Conservation (phyloP, 2,113 vertebrate species). For the Nothoprocta perdicaria region DNA sequence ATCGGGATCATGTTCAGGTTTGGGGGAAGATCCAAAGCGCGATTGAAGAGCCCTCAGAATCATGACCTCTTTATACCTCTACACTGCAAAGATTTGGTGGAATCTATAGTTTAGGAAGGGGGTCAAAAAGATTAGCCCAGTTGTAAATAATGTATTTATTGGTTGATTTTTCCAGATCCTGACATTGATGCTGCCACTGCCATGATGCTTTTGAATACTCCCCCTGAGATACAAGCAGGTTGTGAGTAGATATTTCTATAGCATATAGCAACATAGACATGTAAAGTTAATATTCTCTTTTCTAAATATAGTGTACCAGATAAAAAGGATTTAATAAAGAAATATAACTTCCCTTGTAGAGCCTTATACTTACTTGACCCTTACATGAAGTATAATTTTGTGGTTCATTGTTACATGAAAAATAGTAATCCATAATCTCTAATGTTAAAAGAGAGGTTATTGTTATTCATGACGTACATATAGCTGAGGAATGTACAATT, state of each 20-base stretch:
- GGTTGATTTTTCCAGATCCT: conserved; percentile 88
- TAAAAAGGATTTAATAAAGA: conserved; percentile 61
- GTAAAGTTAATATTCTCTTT: conserved; percentile 76
- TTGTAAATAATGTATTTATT: conserved; percentile 86
- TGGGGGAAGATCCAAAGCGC: neutral
- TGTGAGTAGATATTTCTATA: conserved; percentile 88
- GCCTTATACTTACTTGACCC: conserved; percentile 41
- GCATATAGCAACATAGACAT: conserved; percentile 81
- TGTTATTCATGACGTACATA: conserved; percentile 60
- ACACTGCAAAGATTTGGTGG: conserved; percentile 32
- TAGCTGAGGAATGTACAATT: neutral
- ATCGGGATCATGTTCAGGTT: neutral
- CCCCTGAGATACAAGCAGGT: conserved; percentile 87
- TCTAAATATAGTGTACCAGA: conserved; percentile 50
- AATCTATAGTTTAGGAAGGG: conserved; percentile 65
- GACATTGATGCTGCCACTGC: conserved; percentile 87
- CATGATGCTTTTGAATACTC: conserved; percentile 90
- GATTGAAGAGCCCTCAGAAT: neutral
- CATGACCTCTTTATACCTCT: conserved; percentile 18
- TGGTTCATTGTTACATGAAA: conserved; percentile 51
- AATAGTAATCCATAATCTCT: conserved; percentile 43
- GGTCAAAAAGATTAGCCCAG: conserved; percentile 61
- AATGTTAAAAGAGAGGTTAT: conserved; percentile 40
- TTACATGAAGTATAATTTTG: conserved; percentile 50
- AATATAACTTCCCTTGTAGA: conserved; percentile 39